Evolutionary conservation across 2,113 vertebrate species (phyloP), one percentile per base, ranked within the genome.

Genomic region (Melozone crissalis): DNA sequence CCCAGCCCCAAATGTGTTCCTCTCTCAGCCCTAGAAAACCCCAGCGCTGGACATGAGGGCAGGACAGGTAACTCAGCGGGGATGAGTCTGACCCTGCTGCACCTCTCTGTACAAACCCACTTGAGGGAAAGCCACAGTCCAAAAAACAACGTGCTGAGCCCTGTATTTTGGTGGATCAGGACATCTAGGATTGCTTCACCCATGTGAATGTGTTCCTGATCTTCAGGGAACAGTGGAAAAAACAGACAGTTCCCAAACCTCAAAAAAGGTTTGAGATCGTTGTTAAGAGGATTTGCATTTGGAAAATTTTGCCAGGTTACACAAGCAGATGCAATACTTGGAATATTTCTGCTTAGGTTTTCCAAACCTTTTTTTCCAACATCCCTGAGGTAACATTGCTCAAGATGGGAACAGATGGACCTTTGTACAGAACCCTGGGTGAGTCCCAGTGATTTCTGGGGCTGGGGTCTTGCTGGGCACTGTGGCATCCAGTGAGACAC

Each of bases 221-320:
- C 61, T 95, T 87, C 39, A 91, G 88, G 55, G 85, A 83, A 58
- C 3, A 2, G 72, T 65, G 84, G 51, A 10, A 90, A 93, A 92
- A 23, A 37, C 49, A 82, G 39, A 46, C 57, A 49, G 88, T 74
- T 97, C 86, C 76, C 79, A 96, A 94, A 95, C 76, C 63, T 87
- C 74, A 77, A 75, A 91, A 96, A 91, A 44, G 26, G 27, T 28
- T 81, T 16, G 6, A 58, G 28, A 35, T 33, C 16, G 1, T 21
- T 39, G 33, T 89, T 93, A 95, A 96, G 88, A 84, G 89, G 87
- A 88, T 87, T 90, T 95, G 65, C 26, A 31, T 88, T 68, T 71
- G 71, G 80, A 94, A 85, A 76, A 82, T 76, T 67, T 84, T 94
- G 49, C 89, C 94, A 86, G 67, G 90, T 96, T 97, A 49, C 94